These are phyloP conservation scores for Melanophora roralis DNA, from an alignment of 2,888 invertebrate species.

Conservation along the genomic window DNA sequence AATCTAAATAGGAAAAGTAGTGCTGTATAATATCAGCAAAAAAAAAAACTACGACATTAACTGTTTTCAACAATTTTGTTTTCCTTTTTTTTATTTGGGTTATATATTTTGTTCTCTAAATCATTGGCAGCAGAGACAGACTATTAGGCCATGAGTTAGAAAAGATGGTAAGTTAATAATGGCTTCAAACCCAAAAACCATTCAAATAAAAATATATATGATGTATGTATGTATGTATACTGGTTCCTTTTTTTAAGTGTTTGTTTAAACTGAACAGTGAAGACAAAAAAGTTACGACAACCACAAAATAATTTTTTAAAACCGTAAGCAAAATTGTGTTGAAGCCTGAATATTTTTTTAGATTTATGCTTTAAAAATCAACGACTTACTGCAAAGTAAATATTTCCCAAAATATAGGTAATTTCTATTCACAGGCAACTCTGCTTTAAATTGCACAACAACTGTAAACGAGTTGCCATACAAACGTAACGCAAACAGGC, in stretches of 20 bases:
- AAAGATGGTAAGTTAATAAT: slow-evolving; percentile 15
- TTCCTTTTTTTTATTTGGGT: neutral
- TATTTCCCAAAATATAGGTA: no score
- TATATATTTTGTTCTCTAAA: slow-evolving; percentile 7
- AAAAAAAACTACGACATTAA: slow-evolving; percentile 30
- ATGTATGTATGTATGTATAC: no score
- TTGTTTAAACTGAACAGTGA: slow-evolving; percentile 18
- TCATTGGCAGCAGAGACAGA: slow-evolving; percentile 12
- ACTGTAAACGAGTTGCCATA: no score
- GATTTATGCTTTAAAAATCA: no score
- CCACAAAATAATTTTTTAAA: slow-evolving; percentile 9
- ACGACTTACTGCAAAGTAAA: no score
- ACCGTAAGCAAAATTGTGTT: no score
- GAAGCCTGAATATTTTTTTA: no score
- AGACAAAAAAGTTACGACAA: neutral
- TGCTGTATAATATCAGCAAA: neutral
- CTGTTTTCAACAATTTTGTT: slow-evolving; percentile 12
- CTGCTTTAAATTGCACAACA: no score
- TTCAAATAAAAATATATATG: slow-evolving; percentile 41
- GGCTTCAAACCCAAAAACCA: slow-evolving; percentile 18
- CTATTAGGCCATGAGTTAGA: slow-evolving; percentile 20
- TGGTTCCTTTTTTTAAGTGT: neutral
- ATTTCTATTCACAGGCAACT: no score
- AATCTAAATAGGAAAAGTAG: slow-evolving; percentile 30
- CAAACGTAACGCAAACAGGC: no score